Conservation (phyloP, 2,113 vertebrate species). For the Planiliza haematocheilus region DNA sequence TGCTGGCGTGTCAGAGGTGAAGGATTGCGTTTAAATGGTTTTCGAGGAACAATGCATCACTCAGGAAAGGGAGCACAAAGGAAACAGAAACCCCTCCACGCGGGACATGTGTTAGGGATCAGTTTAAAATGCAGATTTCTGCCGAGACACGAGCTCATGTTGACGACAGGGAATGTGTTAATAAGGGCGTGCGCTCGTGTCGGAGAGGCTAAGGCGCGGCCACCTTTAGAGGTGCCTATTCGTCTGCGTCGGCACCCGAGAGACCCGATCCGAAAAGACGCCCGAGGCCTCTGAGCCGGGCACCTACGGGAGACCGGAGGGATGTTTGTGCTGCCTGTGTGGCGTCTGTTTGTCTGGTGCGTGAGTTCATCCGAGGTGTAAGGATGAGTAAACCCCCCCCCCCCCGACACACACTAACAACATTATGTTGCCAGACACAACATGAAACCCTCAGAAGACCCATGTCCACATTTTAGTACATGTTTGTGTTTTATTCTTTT, state of each 20-base stretch:
- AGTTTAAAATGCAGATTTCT: slow-evolving; percentile 23
- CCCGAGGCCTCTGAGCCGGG: not conserved
- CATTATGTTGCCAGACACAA: too few relatives aligned
- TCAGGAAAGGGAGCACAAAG: slow-evolving; percentile 3
- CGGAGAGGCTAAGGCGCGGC: slow-evolving; percentile 19
- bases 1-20: slow-evolving; percentile 40
- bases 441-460: too few relatives aligned
- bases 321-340: slow-evolving; percentile 11
- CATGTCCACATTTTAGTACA: too few relatives aligned
- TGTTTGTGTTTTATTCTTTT: too few relatives aligned
- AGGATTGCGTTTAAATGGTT: slow-evolving; percentile 35
- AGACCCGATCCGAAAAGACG: slow-evolving; percentile 3
- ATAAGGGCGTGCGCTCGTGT: not conserved
- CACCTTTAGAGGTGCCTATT: slow-evolving; percentile 8
- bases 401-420: too few relatives aligned
- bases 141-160: not conserved
- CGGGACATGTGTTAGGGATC: slow-evolving; percentile 34
- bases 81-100: not conserved
- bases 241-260: slow-evolving; percentile 20
- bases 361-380: not conserved
- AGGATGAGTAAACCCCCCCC: slow-evolving; percentile 28
- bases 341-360: slow-evolving; percentile 22
- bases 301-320: not conserved
- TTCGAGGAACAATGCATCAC: not conserved
- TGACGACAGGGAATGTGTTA: not conserved